These are phyloP conservation scores for Ryuthela nishihirai DNA, from an alignment of 2,888 invertebrate species.

Conservation along the genomic window DNA sequence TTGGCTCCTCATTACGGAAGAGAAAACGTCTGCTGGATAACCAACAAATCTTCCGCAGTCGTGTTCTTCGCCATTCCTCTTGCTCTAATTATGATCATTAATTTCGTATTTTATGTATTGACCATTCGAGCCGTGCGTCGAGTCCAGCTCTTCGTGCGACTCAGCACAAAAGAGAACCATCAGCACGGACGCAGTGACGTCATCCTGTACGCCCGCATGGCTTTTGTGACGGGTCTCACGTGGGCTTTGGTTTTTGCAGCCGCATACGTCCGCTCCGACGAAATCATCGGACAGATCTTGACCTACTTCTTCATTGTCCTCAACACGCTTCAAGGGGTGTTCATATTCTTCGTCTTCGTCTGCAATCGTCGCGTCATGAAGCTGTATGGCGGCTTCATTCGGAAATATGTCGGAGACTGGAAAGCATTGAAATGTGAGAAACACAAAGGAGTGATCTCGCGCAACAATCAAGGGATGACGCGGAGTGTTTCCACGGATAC, in stretches of 20 bases:
- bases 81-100: slow-evolving; percentile 41
- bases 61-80: slow-evolving; percentile 44
- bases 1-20: slow-evolving; percentile 41
- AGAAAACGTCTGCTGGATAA: slow-evolving; percentile 44
- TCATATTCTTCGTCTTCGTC: slow-evolving; percentile 44
- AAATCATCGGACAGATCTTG: slow-evolving; percentile 34
- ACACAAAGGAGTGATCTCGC: too few species aligned
- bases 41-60: slow-evolving; percentile 37
- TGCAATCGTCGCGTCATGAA: slow-evolving; percentile 40
- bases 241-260: slow-evolving; percentile 45
- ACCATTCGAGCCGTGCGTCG: slow-evolving; percentile 42
- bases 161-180: neutral
- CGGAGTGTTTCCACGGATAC: too few species aligned
- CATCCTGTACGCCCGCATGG: slow-evolving; percentile 43
- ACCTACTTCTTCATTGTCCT: slow-evolving; percentile 44
- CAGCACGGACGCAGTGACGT: slow-evolving; percentile 39
- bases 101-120: slow-evolving; percentile 42
- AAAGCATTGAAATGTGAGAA: too few species aligned
- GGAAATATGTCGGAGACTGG: too few species aligned
- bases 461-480: too few species aligned
- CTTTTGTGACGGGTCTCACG: slow-evolving; percentile 45
- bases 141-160: slow-evolving; percentile 28
- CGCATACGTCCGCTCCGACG: slow-evolving; percentile 24
- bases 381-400: too few species aligned
- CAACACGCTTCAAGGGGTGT: slow-evolving; percentile 44